phyloP scores from a whole-genome alignment of 2,113 vertebrate genomes.

The Heliornis fulica region DNA sequence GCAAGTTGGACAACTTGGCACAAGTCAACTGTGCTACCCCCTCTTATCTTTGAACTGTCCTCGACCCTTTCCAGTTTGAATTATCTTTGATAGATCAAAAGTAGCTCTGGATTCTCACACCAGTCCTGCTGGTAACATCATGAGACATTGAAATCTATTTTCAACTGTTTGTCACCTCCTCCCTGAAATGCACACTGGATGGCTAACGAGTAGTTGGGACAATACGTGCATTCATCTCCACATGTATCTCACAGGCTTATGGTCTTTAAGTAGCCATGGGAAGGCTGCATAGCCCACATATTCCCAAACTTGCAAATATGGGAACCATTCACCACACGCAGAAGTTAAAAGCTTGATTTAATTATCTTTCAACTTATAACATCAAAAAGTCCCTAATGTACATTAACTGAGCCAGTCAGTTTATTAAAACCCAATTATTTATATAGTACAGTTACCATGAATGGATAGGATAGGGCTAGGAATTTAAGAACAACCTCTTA shows the following conservation, averaged over 20 bases:
- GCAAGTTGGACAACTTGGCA: neutral
- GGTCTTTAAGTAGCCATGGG: neutral
- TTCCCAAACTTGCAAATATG: neutral
- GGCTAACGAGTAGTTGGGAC: neutral
- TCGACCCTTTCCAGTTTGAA: conserved; percentile 13
- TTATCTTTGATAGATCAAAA: conserved; percentile 45
- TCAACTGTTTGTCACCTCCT: neutral
- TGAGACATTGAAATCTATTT: conserved; percentile 3
- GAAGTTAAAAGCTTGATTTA: neutral
- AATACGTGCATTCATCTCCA: neutral
- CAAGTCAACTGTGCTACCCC: neutral
- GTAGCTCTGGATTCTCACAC: conserved; percentile 46
- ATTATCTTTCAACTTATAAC: neutral
- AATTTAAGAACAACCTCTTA: neutral
- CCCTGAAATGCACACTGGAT: neutral
- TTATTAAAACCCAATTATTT: conserved; percentile 11
- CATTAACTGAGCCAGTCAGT: neutral
- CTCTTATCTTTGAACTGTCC: conserved; percentile 34
- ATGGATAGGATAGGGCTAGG: neutral
- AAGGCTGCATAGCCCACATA: neutral
- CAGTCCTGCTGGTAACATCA: neutral
- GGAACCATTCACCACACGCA: neutral
- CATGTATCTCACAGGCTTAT: neutral
- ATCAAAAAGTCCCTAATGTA: neutral
- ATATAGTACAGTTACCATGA: neutral